Evolutionary conservation across 2,113 vertebrate genomes (phyloP).

Genomic region (Catharus bicknelli): DNA sequence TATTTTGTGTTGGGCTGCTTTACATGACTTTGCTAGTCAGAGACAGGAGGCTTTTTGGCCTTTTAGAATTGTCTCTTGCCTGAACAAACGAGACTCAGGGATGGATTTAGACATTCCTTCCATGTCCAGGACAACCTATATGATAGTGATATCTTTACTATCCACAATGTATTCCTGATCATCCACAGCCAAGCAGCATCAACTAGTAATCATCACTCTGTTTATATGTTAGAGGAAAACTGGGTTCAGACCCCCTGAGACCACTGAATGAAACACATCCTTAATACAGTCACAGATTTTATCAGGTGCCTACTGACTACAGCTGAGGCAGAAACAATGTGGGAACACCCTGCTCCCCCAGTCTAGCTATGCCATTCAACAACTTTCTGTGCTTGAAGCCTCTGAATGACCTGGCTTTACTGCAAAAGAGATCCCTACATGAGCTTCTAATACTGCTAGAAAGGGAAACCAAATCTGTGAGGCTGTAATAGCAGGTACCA

Average conservation of each 20-base stretch:
- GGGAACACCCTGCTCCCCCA: background rate
- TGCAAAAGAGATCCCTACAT: background rate
- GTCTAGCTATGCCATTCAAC: background rate
- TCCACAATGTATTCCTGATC: background rate
- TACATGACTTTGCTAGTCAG: background rate
- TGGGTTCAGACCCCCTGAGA: background rate
- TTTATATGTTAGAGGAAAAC: background rate
- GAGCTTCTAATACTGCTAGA: background rate
- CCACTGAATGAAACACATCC: background rate
- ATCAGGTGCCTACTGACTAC: background rate
- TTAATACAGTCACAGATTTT: background rate
- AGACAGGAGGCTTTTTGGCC: background rate
- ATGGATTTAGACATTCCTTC: constrained; percentile 42
- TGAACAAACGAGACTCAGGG: background rate
- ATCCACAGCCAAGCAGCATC: background rate
- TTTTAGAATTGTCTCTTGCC: background rate
- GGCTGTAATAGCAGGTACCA: background rate
- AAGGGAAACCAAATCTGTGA: background rate
- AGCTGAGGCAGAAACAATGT: background rate
- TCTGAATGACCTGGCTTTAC: background rate
- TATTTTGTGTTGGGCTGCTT: background rate
- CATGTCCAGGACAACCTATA: background rate
- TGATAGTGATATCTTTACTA: background rate
- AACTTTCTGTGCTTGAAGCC: background rate
- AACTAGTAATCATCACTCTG: background rate